phyloP scores from a whole-genome alignment of 2,113 vertebrate genomes.

The Neotragus pygmaeus region DNA sequence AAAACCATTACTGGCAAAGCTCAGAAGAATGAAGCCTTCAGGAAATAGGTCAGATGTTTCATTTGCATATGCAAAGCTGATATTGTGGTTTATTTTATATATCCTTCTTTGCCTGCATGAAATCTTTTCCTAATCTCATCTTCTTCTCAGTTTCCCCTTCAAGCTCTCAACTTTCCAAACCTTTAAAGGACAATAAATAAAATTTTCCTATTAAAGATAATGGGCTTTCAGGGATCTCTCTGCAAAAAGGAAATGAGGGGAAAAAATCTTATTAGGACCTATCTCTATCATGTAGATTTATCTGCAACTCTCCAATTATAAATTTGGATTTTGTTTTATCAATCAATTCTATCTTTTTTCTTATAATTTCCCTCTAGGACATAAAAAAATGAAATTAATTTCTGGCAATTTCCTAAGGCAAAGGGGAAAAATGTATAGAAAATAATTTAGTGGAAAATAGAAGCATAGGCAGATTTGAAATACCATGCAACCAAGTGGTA shows the following conservation, averaged over 20 bases:
- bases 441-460: slow-evolving; percentile 21
- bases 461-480: background rate
- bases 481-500: background rate
- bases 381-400: slow-evolving; percentile 21
- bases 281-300: slow-evolving; percentile 16
- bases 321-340: slow-evolving; percentile 41
- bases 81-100: background rate
- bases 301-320: slow-evolving; percentile 20
- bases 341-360: slow-evolving; percentile 22
- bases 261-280: slow-evolving; percentile 34
- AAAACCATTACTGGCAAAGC: background rate
- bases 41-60: background rate
- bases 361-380: background rate
- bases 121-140: slow-evolving; percentile 18
- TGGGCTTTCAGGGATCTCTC: slow-evolving; percentile 34
- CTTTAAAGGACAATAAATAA: slow-evolving; percentile 53
- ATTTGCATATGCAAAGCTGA: slow-evolving; percentile 19
- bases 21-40: background rate
- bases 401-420: slow-evolving; percentile 11
- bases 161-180: slow-evolving; percentile 32
- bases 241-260: slow-evolving; percentile 32
- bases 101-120: slow-evolving; percentile 24
- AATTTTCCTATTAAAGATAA: slow-evolving; percentile 49
- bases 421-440: background rate
- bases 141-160: slow-evolving; percentile 25